Percentiles rank a stretch among this genome's conserved stretches.
These are phyloP conservation scores for Pseudoatta argentina DNA, from an alignment of 1,140 invertebrate species.

Conservation along the genomic window DNA sequence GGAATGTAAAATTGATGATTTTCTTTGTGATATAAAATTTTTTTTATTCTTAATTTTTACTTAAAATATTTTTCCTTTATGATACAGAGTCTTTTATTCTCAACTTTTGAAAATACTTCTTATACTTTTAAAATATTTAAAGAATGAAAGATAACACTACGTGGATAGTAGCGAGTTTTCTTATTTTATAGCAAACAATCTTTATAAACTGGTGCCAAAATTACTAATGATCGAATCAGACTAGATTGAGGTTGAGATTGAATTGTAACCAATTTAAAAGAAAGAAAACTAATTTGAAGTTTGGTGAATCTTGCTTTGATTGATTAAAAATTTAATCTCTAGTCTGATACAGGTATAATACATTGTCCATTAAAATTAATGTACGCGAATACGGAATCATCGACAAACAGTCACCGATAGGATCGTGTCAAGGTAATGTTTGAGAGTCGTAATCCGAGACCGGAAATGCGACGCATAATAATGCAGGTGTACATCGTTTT, in stretches of 20 bases:
- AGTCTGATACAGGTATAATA: not conserved
- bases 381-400: slow-evolving; percentile 47
- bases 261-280: no score
- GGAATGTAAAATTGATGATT: not conserved
- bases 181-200: not conserved
- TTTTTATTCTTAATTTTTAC: not conserved
- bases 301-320: no score
- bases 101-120: not conserved
- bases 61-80: not conserved
- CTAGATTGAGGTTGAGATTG: no score
- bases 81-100: no score
- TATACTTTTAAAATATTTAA: not conserved
- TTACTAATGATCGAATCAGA: not conserved
- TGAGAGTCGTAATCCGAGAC: slow-evolving; percentile 62
- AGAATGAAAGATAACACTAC: not conserved
- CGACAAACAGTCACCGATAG: slow-evolving; percentile 16
- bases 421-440: slow-evolving; percentile 64
- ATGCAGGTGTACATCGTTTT: slow-evolving; percentile 62
- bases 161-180: not conserved
- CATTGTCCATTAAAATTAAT: slow-evolving; percentile 15
- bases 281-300: no score
- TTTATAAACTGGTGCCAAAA: not conserved
- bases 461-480: slow-evolving; percentile 72
- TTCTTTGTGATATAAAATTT: not conserved
- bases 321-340: no score